These are phyloP conservation scores for Leucoraja erinaceus DNA, from an alignment of 2,113 vertebrate genomes.

Conservation along the genomic window DNA sequence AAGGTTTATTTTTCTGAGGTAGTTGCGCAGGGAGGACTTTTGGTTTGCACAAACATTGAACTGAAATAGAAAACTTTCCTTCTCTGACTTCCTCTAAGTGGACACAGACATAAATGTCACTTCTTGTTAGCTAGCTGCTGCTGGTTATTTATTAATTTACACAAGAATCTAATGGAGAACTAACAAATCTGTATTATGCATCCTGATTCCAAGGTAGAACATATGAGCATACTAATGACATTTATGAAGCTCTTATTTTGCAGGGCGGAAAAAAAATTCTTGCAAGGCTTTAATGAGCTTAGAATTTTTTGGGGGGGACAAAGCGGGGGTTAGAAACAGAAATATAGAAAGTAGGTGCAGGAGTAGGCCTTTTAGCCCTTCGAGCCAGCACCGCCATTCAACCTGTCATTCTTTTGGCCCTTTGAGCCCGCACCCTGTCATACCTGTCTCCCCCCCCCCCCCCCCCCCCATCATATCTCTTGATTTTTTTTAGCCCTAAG, in stretches of 20 bases:
- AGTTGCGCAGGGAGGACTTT: not conserved
- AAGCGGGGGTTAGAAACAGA: no score
- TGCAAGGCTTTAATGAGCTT: not conserved
- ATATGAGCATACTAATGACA: not conserved
- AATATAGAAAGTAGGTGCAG: no score
- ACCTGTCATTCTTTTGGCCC: no score
- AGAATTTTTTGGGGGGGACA: not conserved
- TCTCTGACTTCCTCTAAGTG: not conserved
- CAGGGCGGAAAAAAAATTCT: not conserved
- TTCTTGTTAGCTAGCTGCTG: not conserved
- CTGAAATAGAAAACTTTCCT: conserved; percentile 4
- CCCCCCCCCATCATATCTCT: no score
- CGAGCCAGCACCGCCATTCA: no score
- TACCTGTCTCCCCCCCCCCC: no score
- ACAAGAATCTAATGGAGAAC: not conserved
- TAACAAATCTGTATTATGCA: not conserved
- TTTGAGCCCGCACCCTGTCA: no score
- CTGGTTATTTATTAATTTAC: not conserved
- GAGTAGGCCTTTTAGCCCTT: no score
- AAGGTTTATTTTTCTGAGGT: conserved; percentile 21
- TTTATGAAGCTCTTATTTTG: not conserved
- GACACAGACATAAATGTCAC: not conserved
- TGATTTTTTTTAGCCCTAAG: no score
- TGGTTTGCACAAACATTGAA: not conserved
- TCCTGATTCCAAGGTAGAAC: not conserved